Evolutionary conservation across 2,113 vertebrate genomes (phyloP), one percentile per base, ranked within the genome.

Genomic region (Hoplias malabaricus): DNA sequence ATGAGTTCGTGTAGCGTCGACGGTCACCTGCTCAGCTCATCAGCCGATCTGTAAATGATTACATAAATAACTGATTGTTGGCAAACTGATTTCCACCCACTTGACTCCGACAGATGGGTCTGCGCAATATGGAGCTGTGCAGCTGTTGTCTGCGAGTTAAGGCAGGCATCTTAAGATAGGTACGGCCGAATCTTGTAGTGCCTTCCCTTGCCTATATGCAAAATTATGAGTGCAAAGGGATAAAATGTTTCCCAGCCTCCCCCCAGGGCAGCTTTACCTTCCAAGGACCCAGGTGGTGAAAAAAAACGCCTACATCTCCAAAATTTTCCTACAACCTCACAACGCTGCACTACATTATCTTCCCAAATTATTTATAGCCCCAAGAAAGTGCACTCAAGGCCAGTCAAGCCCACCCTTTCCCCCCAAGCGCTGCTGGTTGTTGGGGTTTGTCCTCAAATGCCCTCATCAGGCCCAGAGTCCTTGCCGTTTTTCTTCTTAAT

Each of bases 51-150:
- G 73, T 75, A 80, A 75, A 71, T 80, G 66, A 71, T 69, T 80
- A 69, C 67, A 69, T 74, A 74, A 80, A 80, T 69, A 69, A 80
- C 69, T 65, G 48, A 80, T 56, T 77, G 68, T 29, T 77, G 73
- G 79, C 79, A 77, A 59, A 48, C 29, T 72, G 48, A 77, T 77
- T 70, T 72, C 79, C 11, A 71, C 69, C 77, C 63, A 54, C 56
- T 62, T 63, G 76, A 43, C 69, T 48, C 71, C 59, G 63, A 63
- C 68, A 78, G 76, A 78, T 78, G 76, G 76, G 56, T 36, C 61
- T 54, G 33, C 59, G 56, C 67, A 63, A 59, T 62, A 71, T 57
- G 56, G 43, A 62, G 56, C 14, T 75, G 21, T 68, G 74, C 62
- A 76, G 74, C 74, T 78, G 76, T 50, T 70, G 67, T 29, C 36